phyloP scores from a whole-genome alignment of 2,113 vertebrate species.

The Centrocercus urophasianus region DNA sequence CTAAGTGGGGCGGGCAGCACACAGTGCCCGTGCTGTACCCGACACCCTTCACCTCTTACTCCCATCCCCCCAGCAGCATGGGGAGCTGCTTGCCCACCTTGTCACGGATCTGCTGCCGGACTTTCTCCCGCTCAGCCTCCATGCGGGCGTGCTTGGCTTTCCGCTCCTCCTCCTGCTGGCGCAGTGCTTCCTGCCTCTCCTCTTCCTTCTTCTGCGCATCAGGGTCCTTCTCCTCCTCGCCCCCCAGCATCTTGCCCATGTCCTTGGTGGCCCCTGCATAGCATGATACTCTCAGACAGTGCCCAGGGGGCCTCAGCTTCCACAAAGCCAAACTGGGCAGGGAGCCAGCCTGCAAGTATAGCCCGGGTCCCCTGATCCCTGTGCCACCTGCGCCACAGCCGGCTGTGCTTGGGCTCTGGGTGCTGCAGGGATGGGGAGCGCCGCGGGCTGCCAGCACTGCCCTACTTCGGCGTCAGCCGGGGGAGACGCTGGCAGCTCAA shows the following conservation, averaged over 20 bases:
- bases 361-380: background rate
- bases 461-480: background rate
- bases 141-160: constrained; percentile 95
- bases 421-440: background rate
- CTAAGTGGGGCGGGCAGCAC: constrained; percentile 17
- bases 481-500: constrained; percentile 5
- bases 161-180: constrained; percentile 96
- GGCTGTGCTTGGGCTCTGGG: fast-evolving
- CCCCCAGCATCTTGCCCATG: constrained; percentile 99
- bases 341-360: fast-evolving
- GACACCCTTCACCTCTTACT: background rate
- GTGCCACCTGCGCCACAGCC: fast-evolving
- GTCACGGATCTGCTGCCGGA: constrained; percentile 96
- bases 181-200: constrained; percentile 93
- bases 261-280: constrained; percentile 95
- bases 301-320: background rate
- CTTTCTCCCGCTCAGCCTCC: constrained; percentile 97
- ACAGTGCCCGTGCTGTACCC: background rate
- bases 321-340: background rate
- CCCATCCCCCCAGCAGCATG: background rate
- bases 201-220: constrained; percentile 97
- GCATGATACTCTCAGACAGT: background rate
- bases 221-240: constrained; percentile 97
- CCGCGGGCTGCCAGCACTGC: background rate
- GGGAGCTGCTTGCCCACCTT: constrained; percentile 82